Base-by-base conservation (phyloP, 2,113 vertebrate species). In the Oncorhynchus gorbuscha region DNA sequence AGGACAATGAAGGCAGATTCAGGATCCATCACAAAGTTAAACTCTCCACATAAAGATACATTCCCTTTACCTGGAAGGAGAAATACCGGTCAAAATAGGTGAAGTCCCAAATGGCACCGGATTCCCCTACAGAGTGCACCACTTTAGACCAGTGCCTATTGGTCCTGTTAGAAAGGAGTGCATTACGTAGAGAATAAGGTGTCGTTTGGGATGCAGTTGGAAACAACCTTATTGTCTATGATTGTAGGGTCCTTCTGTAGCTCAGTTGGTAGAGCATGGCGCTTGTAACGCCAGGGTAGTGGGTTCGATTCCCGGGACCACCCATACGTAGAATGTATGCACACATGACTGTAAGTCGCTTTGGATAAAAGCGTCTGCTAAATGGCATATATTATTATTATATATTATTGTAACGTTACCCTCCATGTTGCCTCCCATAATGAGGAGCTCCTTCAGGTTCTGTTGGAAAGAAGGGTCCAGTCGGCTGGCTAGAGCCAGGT, bases 371-470 rank as follows among this genome's bases (percentile, higher is more conserved):
- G n/a, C n/a, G n/a, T n/a, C n/a, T n/a, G n/a, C n/a, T n/a, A n/a
- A n/a, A n/a, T n/a, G n/a, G n/a, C n/a, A n/a, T n/a, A n/a, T n/a
- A n/a, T n/a, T n/a, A n/a, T n/a, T n/a, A n/a, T n/a, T n/a, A n/a
- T n/a, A n/a, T n/a, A n/a, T n/a, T n/a, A 32, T 26, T 32, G 30
- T 16, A 3, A 51, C 14, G 9, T 32, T 84, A 94, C 94, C 94
- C 88, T 95, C 93, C 89, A 91, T 94, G 81, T 94, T 95, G 45
- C 94, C 93, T 0, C 94, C 94, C 93, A 95, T 94, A 18, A 95
- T 92, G 75, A 89, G 92, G 68, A 94, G 69, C 14, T 92, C 87
- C 75, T 90, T 91, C 48, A 94, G 89, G 70, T 93, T 93, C 24
- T 89, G 67, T 5, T 92, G 89, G 35, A 94, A 89, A 18, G 67